Base-by-base conservation (phyloP, 2,797 vertebrate species). In the Chelonia mydas region DNA sequence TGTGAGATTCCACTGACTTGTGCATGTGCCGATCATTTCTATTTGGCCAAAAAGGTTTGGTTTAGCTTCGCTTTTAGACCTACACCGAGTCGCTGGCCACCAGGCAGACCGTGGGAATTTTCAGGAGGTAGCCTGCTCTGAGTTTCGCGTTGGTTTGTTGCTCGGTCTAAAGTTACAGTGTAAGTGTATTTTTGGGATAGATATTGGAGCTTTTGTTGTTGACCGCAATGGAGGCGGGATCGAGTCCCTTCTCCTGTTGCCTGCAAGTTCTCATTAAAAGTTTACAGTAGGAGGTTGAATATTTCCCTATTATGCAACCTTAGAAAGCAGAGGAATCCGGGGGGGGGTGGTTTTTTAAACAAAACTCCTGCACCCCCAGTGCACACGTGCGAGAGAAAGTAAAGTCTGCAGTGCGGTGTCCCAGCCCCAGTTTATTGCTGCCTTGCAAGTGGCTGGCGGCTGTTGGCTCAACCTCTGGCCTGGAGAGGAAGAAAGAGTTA, bases 401-500 rank as follows among this genome's bases (percentile, higher is more conserved):
- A 10, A 53, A 59, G n/a, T 45, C 19, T n/a, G 72, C 28, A 79
- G 37, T 1, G 17, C 54, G 12, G n/a, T 8, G 65, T 10, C 59
- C 11, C 27, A 55, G 31, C 53, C 31, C 33, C 27, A 53, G 61
- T 11, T 5, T 86, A 31, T 76, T 76, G 28, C 85, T 57, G 87
- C 41, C 87, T 23, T 9, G 59, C 47, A 7, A 81, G 2, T 84
- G 80, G n/a, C 27, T 8, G 27, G 7, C 50, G 81, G 93, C 65
- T 94, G 86, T 89, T 94, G 6, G 54, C 89, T 90, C 82, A 77
- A 17, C 88, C 85, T 82, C 81, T 92, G 93, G 93, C 41, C 41
- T 11, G 74, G 81, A 17, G 25, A 31, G 54, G 57, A 45, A 19
- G 78, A 91, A 88, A 84, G 97, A 92, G 96, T 97, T 95, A 95